Percentiles rank a stretch among this genome's conserved stretches.
phyloP scores from a whole-genome alignment of 2,888 invertebrate genomes.

The Tetrapedia diversipes region DNA sequence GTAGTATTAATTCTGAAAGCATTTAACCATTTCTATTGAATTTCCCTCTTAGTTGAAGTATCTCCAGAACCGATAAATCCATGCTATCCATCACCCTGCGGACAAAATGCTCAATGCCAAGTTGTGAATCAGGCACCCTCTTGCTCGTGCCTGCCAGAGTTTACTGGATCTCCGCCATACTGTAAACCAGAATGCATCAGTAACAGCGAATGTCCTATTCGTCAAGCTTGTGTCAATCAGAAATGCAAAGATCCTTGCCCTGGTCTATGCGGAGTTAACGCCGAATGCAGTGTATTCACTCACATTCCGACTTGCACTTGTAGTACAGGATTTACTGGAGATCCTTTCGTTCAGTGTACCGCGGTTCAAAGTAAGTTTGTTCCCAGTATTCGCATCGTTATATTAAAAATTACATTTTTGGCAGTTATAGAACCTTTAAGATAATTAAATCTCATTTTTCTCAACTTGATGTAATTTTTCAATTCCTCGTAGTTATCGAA shows the following conservation, averaged over 20 bases:
- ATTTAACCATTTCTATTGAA: constrained; percentile 50
- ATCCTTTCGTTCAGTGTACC: background rate
- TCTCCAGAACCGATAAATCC: constrained; percentile 65
- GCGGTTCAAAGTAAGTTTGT: background rate
- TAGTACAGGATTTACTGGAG: constrained; percentile 54
- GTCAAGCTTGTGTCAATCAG: constrained; percentile 88
- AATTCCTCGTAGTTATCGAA: constrained; percentile 45
- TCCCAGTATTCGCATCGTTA: no score
- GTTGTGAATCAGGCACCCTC: constrained; percentile 6
- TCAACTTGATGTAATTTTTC: background rate
- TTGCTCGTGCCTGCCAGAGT: constrained; percentile 85
- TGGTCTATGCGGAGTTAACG: constrained; percentile 86
- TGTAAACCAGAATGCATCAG: constrained; percentile 92
- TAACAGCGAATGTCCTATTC: constrained; percentile 90
- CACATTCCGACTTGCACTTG: constrained; percentile 83
- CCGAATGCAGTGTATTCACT: constrained; percentile 83
- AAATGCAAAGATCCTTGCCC: constrained; percentile 90
- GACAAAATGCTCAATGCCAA: no score
- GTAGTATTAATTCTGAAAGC: background rate
- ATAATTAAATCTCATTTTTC: background rate
- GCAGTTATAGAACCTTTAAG: no score
- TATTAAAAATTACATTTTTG: no score
- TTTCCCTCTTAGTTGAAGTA: constrained; percentile 42
- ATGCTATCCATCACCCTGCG: no score
- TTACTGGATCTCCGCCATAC: constrained; percentile 87